These are phyloP conservation scores for Siphamia tubifer DNA, from an alignment of 2,113 vertebrate genomes.

Conservation along the genomic window DNA sequence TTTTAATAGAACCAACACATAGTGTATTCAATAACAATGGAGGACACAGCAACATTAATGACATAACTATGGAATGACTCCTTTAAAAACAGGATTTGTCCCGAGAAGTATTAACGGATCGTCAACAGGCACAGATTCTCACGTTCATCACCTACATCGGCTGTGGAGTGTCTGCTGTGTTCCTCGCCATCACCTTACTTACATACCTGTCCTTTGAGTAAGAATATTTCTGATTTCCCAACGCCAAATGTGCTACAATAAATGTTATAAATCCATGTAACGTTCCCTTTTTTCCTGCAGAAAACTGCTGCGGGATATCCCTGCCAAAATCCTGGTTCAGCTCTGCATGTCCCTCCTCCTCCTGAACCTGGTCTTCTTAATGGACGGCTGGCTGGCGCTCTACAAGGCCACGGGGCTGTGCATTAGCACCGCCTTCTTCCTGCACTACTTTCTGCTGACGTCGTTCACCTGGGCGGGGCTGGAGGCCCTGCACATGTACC, in stretches of 20 bases:
- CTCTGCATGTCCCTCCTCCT: constrained; percentile 88
- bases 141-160: constrained; percentile 95
- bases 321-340: constrained; percentile 96
- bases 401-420: constrained; percentile 82
- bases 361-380: constrained; percentile 88
- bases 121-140: constrained; percentile 79
- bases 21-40: no score
- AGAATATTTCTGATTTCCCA: constrained; percentile 46
- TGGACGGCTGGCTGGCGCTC: constrained; percentile 90
- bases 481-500: constrained; percentile 97
- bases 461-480: constrained; percentile 98
- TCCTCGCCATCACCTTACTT: constrained; percentile 89
- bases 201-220: constrained; percentile 93
- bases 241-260: not conserved
- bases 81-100: constrained; percentile 86
- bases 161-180: constrained; percentile 91
- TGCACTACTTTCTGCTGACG: constrained; percentile 95
- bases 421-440: constrained; percentile 89
- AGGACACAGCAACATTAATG: no score
- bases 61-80: no score
- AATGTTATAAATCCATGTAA: not conserved
- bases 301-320: constrained; percentile 92
- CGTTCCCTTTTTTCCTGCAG: constrained; percentile 65
- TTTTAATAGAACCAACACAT: no score
- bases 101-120: constrained; percentile 61